Conservation (phyloP, 2,797 vertebrate genomes). For the Hypotaenidia okinawae region DNA sequence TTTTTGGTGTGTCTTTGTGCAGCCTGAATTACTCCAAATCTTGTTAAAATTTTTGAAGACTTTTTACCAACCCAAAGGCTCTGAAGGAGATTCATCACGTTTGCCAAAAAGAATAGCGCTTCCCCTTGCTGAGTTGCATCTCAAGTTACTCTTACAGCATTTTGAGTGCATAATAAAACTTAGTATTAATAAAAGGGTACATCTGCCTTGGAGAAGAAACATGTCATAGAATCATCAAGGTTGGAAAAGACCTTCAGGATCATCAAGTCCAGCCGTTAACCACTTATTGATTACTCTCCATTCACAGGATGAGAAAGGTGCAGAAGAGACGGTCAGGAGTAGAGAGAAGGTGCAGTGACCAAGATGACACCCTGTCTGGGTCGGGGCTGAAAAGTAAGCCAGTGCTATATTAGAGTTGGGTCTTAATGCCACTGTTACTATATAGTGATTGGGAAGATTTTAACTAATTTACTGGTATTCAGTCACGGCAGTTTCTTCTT, state of each 20-base stretch:
- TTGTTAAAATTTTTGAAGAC: background rate
- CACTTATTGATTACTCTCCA: rapidly evolving
- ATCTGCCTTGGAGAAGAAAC: background rate
- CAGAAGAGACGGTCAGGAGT: background rate
- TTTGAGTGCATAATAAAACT: background rate
- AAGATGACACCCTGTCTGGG: background rate
- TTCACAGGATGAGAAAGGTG: background rate
- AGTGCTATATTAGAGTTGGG: background rate
- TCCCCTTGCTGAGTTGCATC: background rate
- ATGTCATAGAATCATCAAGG: no score
- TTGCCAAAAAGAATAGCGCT: background rate
- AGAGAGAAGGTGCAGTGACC: background rate
- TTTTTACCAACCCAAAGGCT: background rate
- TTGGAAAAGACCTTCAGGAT: no score
- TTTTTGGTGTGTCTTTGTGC: background rate
- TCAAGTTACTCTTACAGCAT: background rate
- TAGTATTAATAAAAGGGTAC: background rate
- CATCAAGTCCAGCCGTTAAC: no score
- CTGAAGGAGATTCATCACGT: rapidly evolving
- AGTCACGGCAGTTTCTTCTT: background rate
- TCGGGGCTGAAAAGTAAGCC: background rate
- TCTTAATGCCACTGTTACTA: background rate
- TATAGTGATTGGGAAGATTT: background rate
- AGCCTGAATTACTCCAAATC: background rate
- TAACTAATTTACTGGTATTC: background rate